Evolutionary conservation across 2,888 invertebrate genomes (phyloP).

Genomic region (Diadegma fenestrale): DNA sequence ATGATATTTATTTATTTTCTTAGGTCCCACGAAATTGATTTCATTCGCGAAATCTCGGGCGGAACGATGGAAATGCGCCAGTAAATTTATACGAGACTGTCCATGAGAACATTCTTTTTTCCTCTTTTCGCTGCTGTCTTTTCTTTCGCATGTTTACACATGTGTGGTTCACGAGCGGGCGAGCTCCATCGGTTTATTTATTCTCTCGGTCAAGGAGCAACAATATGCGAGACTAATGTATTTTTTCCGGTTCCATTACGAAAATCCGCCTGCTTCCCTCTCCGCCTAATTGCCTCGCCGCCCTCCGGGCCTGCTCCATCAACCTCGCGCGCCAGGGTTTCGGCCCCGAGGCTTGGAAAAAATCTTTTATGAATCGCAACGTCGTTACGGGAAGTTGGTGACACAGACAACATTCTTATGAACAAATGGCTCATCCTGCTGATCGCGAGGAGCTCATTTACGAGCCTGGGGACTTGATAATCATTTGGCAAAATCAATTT

Average conservation of each 20-base stretch:
- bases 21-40: conserved; percentile 49
- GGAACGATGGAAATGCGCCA: conserved; percentile 19
- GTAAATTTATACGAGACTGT: not conserved
- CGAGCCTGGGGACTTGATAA: not conserved
- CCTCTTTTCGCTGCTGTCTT: not conserved
- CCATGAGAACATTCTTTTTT: not conserved
- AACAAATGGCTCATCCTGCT: not conserved
- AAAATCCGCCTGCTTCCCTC: conserved; percentile 36
- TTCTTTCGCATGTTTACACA: not conserved
- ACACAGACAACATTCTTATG: not conserved
- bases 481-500: too few species aligned
- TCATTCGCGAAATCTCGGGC: conserved; percentile 28
- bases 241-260: conserved; percentile 57
- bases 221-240: conserved; percentile 46
- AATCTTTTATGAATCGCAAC: not conserved
- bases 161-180: conserved; percentile 1
- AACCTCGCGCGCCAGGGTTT: not conserved
- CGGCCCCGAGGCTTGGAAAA: not conserved
- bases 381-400: not conserved
- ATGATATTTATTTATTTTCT: conserved; percentile 53
- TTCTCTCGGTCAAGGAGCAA: conserved; percentile 30
- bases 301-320: not conserved
- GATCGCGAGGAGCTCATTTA: not conserved
- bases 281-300: not conserved
- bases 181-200: conserved; percentile 41